Evolutionary conservation across 2,797 vertebrate species (phyloP).

Genomic region (Synanceia verrucosa): DNA sequence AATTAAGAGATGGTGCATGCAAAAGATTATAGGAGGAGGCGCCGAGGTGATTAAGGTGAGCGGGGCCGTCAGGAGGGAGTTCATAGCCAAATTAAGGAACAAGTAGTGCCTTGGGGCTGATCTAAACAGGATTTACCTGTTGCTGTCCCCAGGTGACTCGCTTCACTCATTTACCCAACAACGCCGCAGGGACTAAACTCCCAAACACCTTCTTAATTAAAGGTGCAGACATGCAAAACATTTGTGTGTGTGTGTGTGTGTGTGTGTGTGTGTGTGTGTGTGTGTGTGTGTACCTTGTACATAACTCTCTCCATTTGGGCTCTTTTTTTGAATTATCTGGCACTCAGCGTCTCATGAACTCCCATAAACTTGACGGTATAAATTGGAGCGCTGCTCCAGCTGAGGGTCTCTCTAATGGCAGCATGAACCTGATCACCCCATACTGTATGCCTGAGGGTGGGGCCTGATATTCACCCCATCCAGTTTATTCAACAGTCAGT

Average conservation of each 20-base stretch:
- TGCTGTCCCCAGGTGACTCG: conserved; percentile 64
- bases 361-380: conserved; percentile 23
- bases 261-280: conserved; percentile 2
- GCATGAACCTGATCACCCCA: conserved; percentile 31
- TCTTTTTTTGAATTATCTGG: conserved; percentile 31
- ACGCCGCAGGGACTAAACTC: conserved; percentile 53
- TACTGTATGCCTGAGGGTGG: neutral
- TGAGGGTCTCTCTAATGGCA: conserved; percentile 49
- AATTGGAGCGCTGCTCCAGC: conserved; percentile 7
- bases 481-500: conserved; percentile 43
- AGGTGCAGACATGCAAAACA: conserved; percentile 44
- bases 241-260: neutral
- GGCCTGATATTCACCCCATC: conserved; percentile 21
- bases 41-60: conserved; percentile 57
- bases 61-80: conserved; percentile 10
- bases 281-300: neutral
- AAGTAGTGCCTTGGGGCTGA: conserved; percentile 65
- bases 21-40: conserved; percentile 41
- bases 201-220: conserved; percentile 68
- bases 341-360: conserved; percentile 29
- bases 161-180: conserved; percentile 62
- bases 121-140: conserved; percentile 81
- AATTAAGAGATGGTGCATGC: conserved; percentile 34
- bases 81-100: conserved; percentile 62
- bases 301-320: neutral